Conservation (phyloP, 2,113 vertebrate species). For the Ameiurus melas region DNA sequence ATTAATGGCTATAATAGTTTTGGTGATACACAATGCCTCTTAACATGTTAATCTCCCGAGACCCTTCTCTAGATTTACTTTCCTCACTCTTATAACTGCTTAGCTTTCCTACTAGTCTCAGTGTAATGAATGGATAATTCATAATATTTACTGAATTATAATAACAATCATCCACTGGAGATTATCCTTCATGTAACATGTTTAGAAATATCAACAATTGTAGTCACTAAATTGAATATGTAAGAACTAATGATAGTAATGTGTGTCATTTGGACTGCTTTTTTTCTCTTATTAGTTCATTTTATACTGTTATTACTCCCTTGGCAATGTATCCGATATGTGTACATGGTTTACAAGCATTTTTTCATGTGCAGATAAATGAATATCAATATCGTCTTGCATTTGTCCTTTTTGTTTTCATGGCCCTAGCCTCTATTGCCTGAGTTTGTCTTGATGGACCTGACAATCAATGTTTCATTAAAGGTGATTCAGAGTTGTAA, state of each 20-base stretch:
- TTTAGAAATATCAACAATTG: background rate
- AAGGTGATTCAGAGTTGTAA: background rate
- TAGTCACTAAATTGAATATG: background rate
- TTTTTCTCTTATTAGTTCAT: background rate
- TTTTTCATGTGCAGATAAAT: background rate
- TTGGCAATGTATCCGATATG: background rate
- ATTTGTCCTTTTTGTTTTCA: slow-evolving; percentile 53
- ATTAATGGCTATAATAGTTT: background rate
- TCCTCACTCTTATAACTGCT: background rate
- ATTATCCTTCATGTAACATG: background rate
- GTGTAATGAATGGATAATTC: background rate
- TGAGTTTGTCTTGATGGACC: slow-evolving; percentile 63
- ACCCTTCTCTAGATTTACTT: background rate
- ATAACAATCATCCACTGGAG: background rate
- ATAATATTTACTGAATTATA: background rate
- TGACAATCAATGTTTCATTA: slow-evolving; percentile 64
- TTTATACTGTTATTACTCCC: background rate
- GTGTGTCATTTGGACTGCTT: background rate
- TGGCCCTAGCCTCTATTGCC: slow-evolving; percentile 51
- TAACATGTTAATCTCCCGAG: background rate
- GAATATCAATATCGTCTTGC: background rate
- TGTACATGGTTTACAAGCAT: background rate
- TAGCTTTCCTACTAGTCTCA: background rate
- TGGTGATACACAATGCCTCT: background rate
- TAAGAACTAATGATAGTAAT: background rate